Conservation (phyloP, 23 tunicate species). For the Ciona savignyi region DNA sequence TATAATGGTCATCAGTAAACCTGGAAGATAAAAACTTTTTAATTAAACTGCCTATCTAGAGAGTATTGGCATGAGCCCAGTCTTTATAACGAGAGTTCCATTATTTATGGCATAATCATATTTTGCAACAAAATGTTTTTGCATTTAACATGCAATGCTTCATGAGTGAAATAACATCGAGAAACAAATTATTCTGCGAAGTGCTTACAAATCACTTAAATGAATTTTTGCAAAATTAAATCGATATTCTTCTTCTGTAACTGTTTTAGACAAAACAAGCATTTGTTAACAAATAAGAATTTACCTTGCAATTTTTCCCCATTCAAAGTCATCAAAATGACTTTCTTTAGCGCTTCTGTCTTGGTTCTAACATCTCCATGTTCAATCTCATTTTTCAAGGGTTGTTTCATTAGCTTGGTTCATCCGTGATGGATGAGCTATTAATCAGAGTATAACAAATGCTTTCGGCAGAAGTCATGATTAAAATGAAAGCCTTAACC, state of each 20-base stretch:
- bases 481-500: not conserved
- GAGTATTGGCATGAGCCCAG: too few species aligned
- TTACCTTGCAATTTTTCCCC: slow-evolving; percentile 93
- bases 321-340: slow-evolving; percentile 90
- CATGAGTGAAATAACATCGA: too few species aligned
- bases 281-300: too few species aligned
- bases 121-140: too few species aligned
- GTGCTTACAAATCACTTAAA: too few species aligned
- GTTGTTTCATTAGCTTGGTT: slow-evolving; percentile 58
- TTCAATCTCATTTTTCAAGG: slow-evolving; percentile 85
- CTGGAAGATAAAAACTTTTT: slow-evolving; percentile 16
- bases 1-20: slow-evolving; percentile 90
- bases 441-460: slow-evolving; percentile 95
- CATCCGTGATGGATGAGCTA: slow-evolving; percentile 86
- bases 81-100: too few species aligned
- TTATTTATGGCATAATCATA: too few species aligned
- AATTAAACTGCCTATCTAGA: not conserved
- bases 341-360: slow-evolving; percentile 91
- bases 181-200: too few species aligned
- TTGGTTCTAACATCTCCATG: slow-evolving; percentile 88
- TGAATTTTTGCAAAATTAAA: too few species aligned
- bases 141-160: too few species aligned
- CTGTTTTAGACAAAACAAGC: too few species aligned
- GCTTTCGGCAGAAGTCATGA: slow-evolving; percentile 98
- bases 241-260: too few species aligned